Conservation (phyloP, 2,888 invertebrate species). For the Noctua pronuba region DNA sequence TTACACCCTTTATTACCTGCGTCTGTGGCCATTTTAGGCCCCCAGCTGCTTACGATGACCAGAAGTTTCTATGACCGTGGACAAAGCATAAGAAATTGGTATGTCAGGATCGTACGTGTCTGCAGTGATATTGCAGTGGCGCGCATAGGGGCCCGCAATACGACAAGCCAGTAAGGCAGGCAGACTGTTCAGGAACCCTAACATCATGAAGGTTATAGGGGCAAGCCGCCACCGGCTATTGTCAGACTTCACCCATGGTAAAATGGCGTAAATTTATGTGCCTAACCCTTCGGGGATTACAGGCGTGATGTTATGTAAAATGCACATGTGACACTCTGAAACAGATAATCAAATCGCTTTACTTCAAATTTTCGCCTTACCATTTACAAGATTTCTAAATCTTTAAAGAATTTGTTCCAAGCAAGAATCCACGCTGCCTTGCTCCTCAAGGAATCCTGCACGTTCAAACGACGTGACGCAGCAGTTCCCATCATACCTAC, state of each 20-base stretch:
- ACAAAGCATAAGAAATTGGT: neutral
- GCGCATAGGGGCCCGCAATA: too few relatives aligned
- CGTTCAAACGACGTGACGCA: slow-evolving; percentile 21
- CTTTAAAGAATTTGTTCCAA: neutral
- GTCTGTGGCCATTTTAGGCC: too few relatives aligned
- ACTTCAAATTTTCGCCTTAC: neutral
- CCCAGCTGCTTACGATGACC: neutral
- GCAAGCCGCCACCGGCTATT: neutral
- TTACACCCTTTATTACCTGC: too few relatives aligned
- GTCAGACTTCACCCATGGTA: too few relatives aligned
- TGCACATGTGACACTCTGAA: neutral
- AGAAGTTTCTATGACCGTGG: neutral
- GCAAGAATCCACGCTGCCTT: neutral
- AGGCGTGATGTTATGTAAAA: neutral
- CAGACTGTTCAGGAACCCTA: neutral
- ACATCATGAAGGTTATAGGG: neutral
- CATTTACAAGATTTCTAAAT: neutral
- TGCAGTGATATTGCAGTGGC: neutral
- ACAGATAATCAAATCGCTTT: neutral
- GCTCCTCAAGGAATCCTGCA: slow-evolving; percentile 18
- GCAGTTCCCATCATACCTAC: slow-evolving; percentile 2
- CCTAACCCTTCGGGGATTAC: neutral
- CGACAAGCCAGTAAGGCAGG: too few relatives aligned
- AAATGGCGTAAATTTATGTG: too few relatives aligned
- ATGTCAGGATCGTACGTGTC: neutral